Evolutionary conservation across 2,888 invertebrate genomes (phyloP), one percentile per base, ranked within the genome.

Genomic region (Drosophila mimetica): DNA sequence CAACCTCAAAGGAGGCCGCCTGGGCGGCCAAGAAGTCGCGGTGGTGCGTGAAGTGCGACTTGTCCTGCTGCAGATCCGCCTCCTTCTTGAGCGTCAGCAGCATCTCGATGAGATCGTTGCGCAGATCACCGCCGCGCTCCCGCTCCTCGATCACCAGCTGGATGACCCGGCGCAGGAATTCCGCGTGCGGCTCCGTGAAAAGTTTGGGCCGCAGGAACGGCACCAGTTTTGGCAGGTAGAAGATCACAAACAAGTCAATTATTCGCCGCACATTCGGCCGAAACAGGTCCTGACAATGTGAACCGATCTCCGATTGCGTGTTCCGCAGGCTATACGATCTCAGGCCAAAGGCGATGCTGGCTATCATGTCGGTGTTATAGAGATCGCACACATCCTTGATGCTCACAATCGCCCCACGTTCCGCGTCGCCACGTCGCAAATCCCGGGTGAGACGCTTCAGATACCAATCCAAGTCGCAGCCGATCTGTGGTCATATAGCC

Each of bases 71-170:
- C 37, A 88, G 75, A 73, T 82, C 89, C 42, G 89, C 86, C 70
- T 90, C 89, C 76, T 91, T 90, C 52, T 91, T 92, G 8, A 93
- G 77, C 7, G 92, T 92, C 25, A 93, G 79, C 57, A 93, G 83
- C 65, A 92, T 86, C 77, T 93, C 93, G 50, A 93, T 91, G 48
- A 93, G 91, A 86, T 93, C 93, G 70, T 92, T 91, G 60, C 93
- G 89, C 50, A 90, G 85, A 11, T 79, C 71, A 28, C 92, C 92
- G 34, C 90, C 90, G 9, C 90, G 82, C 39, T 91, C 90, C 4
- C 93, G 90, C 22, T 92, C 89, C 13, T 90, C 79, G 9, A 93
- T 90, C 20, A 92, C 91, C 13, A 90, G 85, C 77, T 90, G 91
- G 11, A 93, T 91, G 11, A 91, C 87, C 0, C 83, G 79, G 2